A percentile compares a stretch with the other conserved stretches of the same genome.
phyloP scores from a whole-genome alignment of 2,888 invertebrate species.

The Monoplex corrugatus region DNA sequence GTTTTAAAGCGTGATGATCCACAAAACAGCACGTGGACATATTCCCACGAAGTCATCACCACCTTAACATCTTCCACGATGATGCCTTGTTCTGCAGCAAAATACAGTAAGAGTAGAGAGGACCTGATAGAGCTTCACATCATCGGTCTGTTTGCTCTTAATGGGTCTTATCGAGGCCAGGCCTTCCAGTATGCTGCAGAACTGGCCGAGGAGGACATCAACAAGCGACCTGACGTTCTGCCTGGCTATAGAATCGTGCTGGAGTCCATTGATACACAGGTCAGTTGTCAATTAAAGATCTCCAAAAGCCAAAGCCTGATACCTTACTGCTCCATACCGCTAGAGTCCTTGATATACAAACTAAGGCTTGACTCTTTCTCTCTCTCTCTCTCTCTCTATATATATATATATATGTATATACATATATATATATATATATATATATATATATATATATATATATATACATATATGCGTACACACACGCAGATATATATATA shows the following conservation, averaged over 20 bases:
- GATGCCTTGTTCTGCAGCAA: background rate
- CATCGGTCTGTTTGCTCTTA: conserved; percentile 35
- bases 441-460: no score
- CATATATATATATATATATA: no score
- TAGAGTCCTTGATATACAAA: no score
- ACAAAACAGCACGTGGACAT: no score
- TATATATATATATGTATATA: no score
- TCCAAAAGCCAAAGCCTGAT: no score
- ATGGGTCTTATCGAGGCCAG: conserved; percentile 45
- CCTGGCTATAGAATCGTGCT: conserved; percentile 58
- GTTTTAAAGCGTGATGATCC: no score
- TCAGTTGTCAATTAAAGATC: conserved; percentile 44
- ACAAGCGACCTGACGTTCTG: conserved; percentile 57
- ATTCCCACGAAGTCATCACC: background rate
- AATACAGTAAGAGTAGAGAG: background rate
- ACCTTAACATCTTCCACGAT: background rate
- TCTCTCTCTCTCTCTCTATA: no score
- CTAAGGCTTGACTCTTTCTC: no score
- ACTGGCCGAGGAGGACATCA: conserved; percentile 61
- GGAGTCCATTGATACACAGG: conserved; percentile 57
- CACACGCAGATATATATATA: no score
- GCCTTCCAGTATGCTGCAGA: conserved; percentile 56
- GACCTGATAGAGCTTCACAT: conserved; percentile 2
- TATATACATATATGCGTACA: no score
- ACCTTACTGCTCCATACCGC: no score